Conservation (phyloP, 2,888 invertebrate species). For the Vesta saturnalis region DNA sequence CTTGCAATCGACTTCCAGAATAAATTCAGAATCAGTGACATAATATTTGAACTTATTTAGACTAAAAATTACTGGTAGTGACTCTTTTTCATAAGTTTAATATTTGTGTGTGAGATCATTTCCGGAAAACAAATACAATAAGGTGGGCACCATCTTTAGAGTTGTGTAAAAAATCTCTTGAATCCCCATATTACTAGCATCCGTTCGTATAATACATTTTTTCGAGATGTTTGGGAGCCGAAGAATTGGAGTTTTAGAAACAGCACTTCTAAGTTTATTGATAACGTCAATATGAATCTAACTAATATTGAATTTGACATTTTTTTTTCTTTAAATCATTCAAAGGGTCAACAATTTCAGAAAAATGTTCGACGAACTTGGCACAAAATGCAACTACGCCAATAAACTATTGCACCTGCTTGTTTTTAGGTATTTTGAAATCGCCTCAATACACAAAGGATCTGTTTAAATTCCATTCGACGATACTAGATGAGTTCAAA, state of each 20-base stretch:
- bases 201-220: neutral
- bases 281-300: neutral
- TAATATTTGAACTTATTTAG: conserved; percentile 6
- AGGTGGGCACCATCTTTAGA: conserved; percentile 1
- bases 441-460: too few relatives aligned
- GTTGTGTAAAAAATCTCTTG: neutral
- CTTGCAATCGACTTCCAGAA: conserved; percentile 6
- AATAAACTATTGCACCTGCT: too few relatives aligned
- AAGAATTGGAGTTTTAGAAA: neutral
- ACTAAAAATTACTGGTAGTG: neutral
- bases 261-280: neutral
- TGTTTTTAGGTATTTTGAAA: too few relatives aligned
- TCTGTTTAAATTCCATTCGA: too few relatives aligned
- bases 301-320: neutral
- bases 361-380: neutral
- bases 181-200: neutral
- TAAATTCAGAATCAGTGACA: neutral
- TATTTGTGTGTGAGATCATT: neutral
- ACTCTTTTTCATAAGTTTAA: neutral
- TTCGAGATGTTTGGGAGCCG: neutral
- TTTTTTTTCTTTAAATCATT: neutral
- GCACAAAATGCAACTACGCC: conserved; percentile 1
- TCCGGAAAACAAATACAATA: neutral
- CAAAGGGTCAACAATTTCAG: conserved; percentile 9
- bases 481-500: too few relatives aligned